Evolutionary conservation across 2,888 invertebrate species (phyloP), one percentile per base, ranked within the genome.

Genomic region (Synergus umbraculus): DNA sequence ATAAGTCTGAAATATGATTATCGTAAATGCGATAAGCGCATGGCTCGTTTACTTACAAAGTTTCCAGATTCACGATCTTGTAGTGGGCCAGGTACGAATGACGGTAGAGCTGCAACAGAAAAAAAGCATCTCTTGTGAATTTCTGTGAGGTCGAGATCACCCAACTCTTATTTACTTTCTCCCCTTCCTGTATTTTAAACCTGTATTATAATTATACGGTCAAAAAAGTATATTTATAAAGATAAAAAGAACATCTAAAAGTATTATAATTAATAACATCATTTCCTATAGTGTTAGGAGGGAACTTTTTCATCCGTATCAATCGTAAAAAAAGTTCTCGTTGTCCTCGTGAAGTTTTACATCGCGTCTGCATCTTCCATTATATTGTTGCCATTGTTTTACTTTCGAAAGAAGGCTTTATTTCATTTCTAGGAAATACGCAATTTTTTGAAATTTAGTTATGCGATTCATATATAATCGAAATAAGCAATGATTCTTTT

Each of bases 41-140:
- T 78, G 82, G 84, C 85, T 87, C 86, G 85, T 79, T 91, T 91
- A 89, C 93, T 90, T 91, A 93, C 85, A 93, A 93, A 0, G 94
- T 94, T 76, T 92, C 91, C 15, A 96, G 89, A 87, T 97, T 94
- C 77, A 96, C 93, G 58, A 96, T 94, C 77, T 95, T 94, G 91
- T 97, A 97, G 80, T 94, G 94, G 4, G 97, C 97, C 77, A 94
- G 91, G 90, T 95, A 97, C 85, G 97, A 97, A 90, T 97, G 95
- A 80, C 97, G 94, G 92, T 96, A 97, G 58, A 96, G 93, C 96
- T 97, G 93, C 77, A 93, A 92, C 88, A 89, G 83, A 89, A 89
- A 87, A 83, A 85, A 83, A 77, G 73, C 54, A 15, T 43, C 44
- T 64, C 2, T 10, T 54, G 9, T 49, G 13, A 73, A 37, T 37